phyloP scores from a whole-genome alignment of 2,113 vertebrate genomes.

The Oncorhynchus mykiss region DNA sequence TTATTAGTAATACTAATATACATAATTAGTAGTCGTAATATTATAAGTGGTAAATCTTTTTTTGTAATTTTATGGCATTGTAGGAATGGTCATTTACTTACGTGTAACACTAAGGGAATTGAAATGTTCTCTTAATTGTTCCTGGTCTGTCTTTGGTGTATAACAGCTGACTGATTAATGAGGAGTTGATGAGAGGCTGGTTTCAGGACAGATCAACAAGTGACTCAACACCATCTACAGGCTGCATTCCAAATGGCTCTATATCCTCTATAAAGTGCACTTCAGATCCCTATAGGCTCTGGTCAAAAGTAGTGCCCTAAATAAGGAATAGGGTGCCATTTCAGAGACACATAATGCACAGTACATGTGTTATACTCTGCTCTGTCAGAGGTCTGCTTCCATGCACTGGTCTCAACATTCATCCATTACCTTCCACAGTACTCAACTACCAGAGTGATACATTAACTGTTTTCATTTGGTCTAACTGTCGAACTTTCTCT shows the following conservation, averaged over 20 bases:
- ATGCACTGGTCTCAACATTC: slow-evolving; percentile 16
- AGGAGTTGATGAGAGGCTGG: not conserved
- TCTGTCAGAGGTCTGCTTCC: no score
- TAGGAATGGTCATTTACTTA: no score
- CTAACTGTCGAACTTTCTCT: slow-evolving; percentile 73
- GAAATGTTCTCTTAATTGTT: no score
- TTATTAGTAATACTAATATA: no score
- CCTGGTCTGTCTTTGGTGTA: no score
- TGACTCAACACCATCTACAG: not conserved
- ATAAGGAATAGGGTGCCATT: no score
- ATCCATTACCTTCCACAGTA: slow-evolving; percentile 18
- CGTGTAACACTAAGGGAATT: no score
- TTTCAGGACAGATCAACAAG: not conserved
- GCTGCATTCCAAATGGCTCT: not conserved
- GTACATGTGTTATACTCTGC: not conserved
- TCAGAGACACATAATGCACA: no score
- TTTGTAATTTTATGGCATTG: not conserved
- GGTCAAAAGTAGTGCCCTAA: no score
- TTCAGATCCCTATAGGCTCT: no score
- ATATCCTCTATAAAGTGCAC: not conserved
- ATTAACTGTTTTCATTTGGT: slow-evolving; percentile 53
- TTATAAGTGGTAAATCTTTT: not conserved
- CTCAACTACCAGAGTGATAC: slow-evolving; percentile 38
- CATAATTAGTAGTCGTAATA: no score
- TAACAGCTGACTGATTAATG: not conserved